These are phyloP conservation scores for Synchiropus splendidus DNA, from an alignment of 2,113 vertebrate genomes.

Conservation along the genomic window DNA sequence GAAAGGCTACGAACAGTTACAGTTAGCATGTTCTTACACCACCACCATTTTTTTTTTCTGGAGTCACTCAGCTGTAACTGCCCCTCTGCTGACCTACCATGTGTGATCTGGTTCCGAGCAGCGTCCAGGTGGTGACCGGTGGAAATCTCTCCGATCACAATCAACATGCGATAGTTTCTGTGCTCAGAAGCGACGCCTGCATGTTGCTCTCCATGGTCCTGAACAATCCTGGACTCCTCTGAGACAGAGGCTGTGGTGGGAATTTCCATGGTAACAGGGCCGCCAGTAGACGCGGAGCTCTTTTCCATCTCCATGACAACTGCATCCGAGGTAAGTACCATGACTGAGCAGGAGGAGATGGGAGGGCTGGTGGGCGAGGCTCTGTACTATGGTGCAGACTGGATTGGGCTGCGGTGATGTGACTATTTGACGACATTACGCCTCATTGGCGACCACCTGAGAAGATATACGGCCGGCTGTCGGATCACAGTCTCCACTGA, in stretches of 20 bases:
- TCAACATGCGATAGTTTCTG: constrained; percentile 72
- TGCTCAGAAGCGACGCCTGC: constrained; percentile 28
- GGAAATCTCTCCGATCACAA: constrained; percentile 78
- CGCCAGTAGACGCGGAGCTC: constrained; percentile 47
- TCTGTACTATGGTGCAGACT: not conserved
- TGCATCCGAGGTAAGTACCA: constrained; percentile 39
- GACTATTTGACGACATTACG: constrained; percentile 50
- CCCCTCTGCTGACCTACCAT: constrained; percentile 61
- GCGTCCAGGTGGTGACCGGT: constrained; percentile 71
- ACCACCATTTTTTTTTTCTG: too few species aligned
- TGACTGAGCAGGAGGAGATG: constrained; percentile 36
- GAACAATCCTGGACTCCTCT: constrained; percentile 30
- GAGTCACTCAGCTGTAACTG: not conserved
- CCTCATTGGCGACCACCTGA: constrained; percentile 16
- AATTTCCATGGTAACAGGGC: constrained; percentile 80
- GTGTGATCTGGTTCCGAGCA: constrained; percentile 72
- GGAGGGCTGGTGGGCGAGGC: constrained; percentile 36
- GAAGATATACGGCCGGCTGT: too few species aligned
- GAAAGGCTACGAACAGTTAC: too few species aligned
- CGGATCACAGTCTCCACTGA: too few species aligned
- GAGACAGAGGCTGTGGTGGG: constrained; percentile 38
- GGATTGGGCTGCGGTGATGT: constrained; percentile 65
- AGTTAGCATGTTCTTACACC: too few species aligned
- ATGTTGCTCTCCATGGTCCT: constrained; percentile 51
- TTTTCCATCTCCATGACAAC: constrained; percentile 86